Evolutionary conservation across 2,797 vertebrate genomes (phyloP), one percentile per base, ranked within the genome.

Genomic region (Rallus crepitans): DNA sequence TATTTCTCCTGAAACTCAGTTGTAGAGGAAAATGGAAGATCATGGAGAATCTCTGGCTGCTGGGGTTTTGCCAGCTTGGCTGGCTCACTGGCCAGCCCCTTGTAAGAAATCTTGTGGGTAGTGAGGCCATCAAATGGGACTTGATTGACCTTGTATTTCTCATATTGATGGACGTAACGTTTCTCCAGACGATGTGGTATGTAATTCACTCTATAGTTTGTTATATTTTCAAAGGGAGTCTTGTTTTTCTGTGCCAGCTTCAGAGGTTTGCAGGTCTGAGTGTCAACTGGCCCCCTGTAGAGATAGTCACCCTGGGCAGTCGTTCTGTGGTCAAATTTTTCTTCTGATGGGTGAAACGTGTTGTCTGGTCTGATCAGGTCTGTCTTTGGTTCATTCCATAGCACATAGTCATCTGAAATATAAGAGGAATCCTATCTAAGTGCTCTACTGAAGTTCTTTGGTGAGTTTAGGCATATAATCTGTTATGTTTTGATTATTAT

Each of bases 321-420:
- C 7, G 95, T 98, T 95, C 79, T 94, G 56, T 88, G 57, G 17
- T 97, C 92, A 96, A 97, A 97, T 68, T 73, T 97, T 60, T 79
- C 31, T 47, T 97, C 89, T 39, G 91, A 42, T 13, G 95, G 94
- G 8, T 2, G 18, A 88, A 92, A 97, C 3, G 48, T 45, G 24
- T 81, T 17, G 0, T 87, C 52, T 19, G 93, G 96, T 78, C 86
- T 96, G 60, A 97, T 82, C 7, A 63, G 28, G 12, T 97, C 89
- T 64, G 79, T 89, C 95, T 85, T 98, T 40, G 93, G 83, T 77
- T 97, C 93, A 45, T 96, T 96, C 97, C 97, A 97, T 48, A 86
- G 89, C 86, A 97, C 59, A 39, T 95, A 98, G 90, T 98, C 96
- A 90, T 61, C 97, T 98, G 94, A 93, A 98, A 98, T 19, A 3